Evolutionary conservation across 2,113 vertebrate species (phyloP), one percentile per base, ranked within the genome.

Genomic region (Callospermophilus lateralis): DNA sequence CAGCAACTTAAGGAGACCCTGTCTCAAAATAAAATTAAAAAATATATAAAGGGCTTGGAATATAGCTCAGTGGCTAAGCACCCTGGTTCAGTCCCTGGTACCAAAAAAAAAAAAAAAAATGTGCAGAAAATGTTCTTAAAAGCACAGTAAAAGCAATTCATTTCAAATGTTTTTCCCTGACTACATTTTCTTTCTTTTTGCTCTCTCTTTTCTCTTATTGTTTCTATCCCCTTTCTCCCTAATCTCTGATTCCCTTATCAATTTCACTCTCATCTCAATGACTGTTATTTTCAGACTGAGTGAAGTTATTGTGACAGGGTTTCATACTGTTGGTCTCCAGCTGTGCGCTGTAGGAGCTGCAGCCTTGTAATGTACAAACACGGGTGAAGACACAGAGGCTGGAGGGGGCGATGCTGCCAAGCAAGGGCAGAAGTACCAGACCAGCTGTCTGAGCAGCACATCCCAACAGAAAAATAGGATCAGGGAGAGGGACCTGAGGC

Each of bases 261-360:
- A 68, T 83, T 78, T 79, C 63, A 61, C 26, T 90, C 84, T 61
- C 78, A 48, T 45, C n/a, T 67, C 78, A 55, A 39, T 0, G 10
- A 30, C 58, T 53, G 84, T 61, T 79, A 73, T 61, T 89, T 58
- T 81, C 90, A 39, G 83, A 45, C 48, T 34, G 61, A 94, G 63
- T 74, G 72, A 84, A 53, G 80, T 77, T 67, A 89, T 13, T 42
- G 67, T 90, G 79, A 87, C 94, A 83, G 51, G 30, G n/a, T 51
- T 72, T 80, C 73, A 72, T 70, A 32, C 28, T 16, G 65, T 32
- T 63, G 22, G 81, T 61, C 45, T 81, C 94, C 30, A 45, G 6
- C 58, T 19, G 80, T 10, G 48, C 26, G 0, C 61, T 1, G 6
- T 2, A 48, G 72, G 95, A 95, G 58, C 55, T 55, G 0, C 16